A percentile compares a stretch with the other conserved stretches of the same genome.
Evolutionary conservation across 2,888 invertebrate species (phyloP).

Genomic region (Cabera pusaria): DNA sequence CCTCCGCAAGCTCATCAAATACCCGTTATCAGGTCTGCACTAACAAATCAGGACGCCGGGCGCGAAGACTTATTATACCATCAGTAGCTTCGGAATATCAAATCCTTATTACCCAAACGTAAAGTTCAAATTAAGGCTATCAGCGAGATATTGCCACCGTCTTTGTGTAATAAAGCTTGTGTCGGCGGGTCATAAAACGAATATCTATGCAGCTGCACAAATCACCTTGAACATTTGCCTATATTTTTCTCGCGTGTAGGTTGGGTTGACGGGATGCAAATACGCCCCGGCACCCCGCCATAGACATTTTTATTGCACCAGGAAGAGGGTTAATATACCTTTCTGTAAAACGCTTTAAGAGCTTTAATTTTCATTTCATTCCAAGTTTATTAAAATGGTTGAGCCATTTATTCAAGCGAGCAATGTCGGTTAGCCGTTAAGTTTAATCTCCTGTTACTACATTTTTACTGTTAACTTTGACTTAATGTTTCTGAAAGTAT

Average conservation of each 20-base stretch:
- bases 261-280: conserved; percentile 53
- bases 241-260: conserved; percentile 15
- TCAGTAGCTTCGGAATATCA: conserved; percentile 30
- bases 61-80: conserved; percentile 32
- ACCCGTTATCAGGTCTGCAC: conserved; percentile 56
- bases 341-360: conserved; percentile 57
- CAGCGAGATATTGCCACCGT: conserved; percentile 31
- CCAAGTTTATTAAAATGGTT: conserved; percentile 34
- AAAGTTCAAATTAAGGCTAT: conserved; percentile 30
- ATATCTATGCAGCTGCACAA: conserved; percentile 41
- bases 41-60: conserved; percentile 43
- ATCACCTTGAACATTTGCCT: conserved; percentile 17
- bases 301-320: conserved; percentile 63
- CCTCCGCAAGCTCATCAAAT: conserved; percentile 56
- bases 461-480: conserved; percentile 3
- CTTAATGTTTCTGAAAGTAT: no score
- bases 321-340: conserved; percentile 62
- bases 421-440: conserved; percentile 16
- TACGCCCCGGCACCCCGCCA: conserved; percentile 50
- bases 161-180: conserved; percentile 45
- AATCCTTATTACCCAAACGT: conserved; percentile 33
- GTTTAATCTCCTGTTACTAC: conserved; percentile 14
- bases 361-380: conserved; percentile 44
- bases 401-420: conserved; percentile 20
- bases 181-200: conserved; percentile 50